phyloP scores from a whole-genome alignment of 1,140 invertebrate genomes.

The Reticulitermes speratus region DNA sequence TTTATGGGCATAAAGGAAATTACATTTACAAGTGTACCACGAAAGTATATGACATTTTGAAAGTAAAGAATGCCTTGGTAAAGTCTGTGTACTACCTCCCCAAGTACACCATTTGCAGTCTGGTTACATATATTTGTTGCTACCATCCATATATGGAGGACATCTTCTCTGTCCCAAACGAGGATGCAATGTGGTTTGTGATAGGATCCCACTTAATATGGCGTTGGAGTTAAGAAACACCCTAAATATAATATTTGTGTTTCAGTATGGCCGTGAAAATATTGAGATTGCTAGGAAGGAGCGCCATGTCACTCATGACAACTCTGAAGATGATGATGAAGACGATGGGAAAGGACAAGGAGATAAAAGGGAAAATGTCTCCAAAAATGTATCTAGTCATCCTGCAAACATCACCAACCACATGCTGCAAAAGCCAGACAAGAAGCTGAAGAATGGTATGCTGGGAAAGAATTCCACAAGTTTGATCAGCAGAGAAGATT shows the following conservation, averaged over 20 bases:
- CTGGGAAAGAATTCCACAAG: constrained; percentile 44
- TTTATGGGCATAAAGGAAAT: too few relatives aligned
- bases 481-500: constrained; percentile 59
- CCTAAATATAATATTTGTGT: constrained; percentile 37
- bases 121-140: too few relatives aligned
- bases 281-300: constrained; percentile 69
- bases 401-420: neutral
- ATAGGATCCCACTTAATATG: too few relatives aligned
- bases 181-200: too few relatives aligned
- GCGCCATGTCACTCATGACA: constrained; percentile 49
- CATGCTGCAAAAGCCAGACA: constrained; percentile 31
- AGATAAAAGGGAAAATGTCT: constrained; percentile 34
- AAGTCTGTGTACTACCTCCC: too few relatives aligned
- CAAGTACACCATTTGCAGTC: too few relatives aligned
- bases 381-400: neutral
- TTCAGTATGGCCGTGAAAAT: constrained; percentile 75
- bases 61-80: too few relatives aligned
- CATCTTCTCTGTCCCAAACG: too few relatives aligned
- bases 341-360: constrained; percentile 44
- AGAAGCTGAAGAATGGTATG: constrained; percentile 45
- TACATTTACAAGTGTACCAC: too few relatives aligned
- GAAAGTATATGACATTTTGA: too few relatives aligned
- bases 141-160: too few relatives aligned
- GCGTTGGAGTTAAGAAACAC: too few relatives aligned
- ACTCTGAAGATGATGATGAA: constrained; percentile 54